A percentile compares a stretch with the other conserved stretches of the same genome.
These are phyloP conservation scores for Amorpha juglandis DNA, from an alignment of 2,888 invertebrate species.

Conservation along the genomic window DNA sequence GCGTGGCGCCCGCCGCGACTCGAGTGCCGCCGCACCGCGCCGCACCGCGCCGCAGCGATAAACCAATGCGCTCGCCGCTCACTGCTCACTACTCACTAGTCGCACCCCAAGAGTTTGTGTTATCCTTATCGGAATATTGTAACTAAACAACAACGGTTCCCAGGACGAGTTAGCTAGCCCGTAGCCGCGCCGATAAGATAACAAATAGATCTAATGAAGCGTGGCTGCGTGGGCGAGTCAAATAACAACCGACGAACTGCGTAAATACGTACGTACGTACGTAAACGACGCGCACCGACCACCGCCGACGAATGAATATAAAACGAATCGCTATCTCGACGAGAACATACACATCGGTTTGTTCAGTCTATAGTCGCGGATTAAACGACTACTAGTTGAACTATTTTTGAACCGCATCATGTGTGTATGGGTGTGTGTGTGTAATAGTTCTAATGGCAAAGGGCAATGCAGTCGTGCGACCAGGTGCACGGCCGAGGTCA, in stretches of 20 bases:
- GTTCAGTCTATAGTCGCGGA: slow-evolving; percentile 48
- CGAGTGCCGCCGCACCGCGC: not conserved
- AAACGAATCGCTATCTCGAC: slow-evolving; percentile 38
- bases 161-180: slow-evolving; percentile 28
- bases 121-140: slow-evolving; percentile 24
- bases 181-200: slow-evolving; percentile 41
- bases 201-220: slow-evolving; percentile 34
- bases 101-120: slow-evolving; percentile 14
- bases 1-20: slow-evolving; percentile 10
- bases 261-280: slow-evolving; percentile 17
- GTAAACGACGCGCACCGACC: not conserved
- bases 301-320: slow-evolving; percentile 37
- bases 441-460: slow-evolving; percentile 32
- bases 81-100: too few relatives aligned
- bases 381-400: slow-evolving; percentile 47
- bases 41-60: not conserved
- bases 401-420: slow-evolving; percentile 59
- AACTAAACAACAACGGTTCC: slow-evolving; percentile 25
- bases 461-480: slow-evolving; percentile 43
- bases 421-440: slow-evolving; percentile 26
- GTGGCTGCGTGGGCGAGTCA: slow-evolving; percentile 37
- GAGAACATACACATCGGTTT: slow-evolving; percentile 43
- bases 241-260: slow-evolving; percentile 32
- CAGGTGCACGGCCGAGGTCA: slow-evolving; percentile 62
- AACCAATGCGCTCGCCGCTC: slow-evolving; percentile 9